Base-by-base conservation (phyloP, 2,888 invertebrate genomes). In the Macropis europaea region DNA sequence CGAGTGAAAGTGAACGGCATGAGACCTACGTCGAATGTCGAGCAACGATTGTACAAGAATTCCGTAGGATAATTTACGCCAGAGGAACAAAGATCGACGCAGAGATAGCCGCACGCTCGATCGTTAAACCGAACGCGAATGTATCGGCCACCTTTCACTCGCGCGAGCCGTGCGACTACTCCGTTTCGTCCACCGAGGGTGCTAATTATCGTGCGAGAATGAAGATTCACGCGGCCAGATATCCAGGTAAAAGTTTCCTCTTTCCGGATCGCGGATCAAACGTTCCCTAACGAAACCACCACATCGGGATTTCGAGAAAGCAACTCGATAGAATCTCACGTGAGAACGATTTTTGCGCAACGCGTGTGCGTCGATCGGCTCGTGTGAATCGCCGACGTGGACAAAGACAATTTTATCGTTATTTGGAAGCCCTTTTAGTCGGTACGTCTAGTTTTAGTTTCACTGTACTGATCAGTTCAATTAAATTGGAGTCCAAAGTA, bases 1-100 rank as follows among this genome's bases (percentile, higher is more conserved):
- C 66, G 61, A 73, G 81, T 78, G 81, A 81, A 81, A 79, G 80
- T 78, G 76, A 73, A 52, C 54, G 54, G 64, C 13, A n/a, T 61
- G 54, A 40, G 24, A 26, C n/a, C 48, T 45, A 28, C 36, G 50
- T 48, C 59, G 74, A 69, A 73, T 71, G 73, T 72, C 72, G 73
- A 73, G 74, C 59, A 56, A 19, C 59, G 74, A 42, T 68, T 43
- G 62, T 54, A 48, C 68, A 73, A 53, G 74, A 74, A 74, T 74
- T 68, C 68, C 68, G 24, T 22, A 50, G 9, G 59, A 63, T 74
- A 73, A 74, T 73, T 74, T 60, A 43, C 67, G 40, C 13, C 36
- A 30, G 38, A 36, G 19, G 54, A 57, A 43, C 32, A 50, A 66
- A 57, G 61, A 73, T 73, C 64, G 45, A 43, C 54, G 48, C 2